Conservation (phyloP, 2,113 vertebrate species). For the Archocentrus centrarchus region DNA sequence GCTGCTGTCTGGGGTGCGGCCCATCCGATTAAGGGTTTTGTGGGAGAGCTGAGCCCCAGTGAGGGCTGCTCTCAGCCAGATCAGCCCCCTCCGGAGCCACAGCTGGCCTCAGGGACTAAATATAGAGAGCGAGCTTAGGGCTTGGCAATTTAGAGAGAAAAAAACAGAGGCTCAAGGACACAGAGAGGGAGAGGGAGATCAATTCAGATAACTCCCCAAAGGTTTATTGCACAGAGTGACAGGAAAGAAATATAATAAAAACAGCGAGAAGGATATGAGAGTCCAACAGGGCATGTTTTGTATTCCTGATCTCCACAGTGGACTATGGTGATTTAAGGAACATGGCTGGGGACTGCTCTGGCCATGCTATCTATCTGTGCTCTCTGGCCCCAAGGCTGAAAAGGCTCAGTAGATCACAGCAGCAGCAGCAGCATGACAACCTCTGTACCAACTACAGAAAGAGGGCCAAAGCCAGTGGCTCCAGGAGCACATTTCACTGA, state of each 20-base stretch:
- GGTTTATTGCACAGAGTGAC: constrained; percentile 21
- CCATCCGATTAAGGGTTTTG: constrained; percentile 52
- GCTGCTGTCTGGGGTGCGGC: constrained; percentile 58
- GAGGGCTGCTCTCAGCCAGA: constrained; percentile 36
- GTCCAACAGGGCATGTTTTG: constrained; percentile 17
- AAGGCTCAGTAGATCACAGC: constrained; percentile 7
- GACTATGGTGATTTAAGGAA: constrained; percentile 29
- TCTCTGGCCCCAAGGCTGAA: constrained; percentile 1
- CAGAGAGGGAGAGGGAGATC: constrained; percentile 3
- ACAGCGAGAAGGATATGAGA: background rate
- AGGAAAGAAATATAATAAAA: constrained; percentile 21
- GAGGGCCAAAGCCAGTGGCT: background rate
- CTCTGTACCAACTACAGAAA: background rate
- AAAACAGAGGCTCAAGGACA: constrained; percentile 11
- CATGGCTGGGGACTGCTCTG: background rate
- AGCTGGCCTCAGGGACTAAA: constrained; percentile 58
- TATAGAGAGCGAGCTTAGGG: constrained; percentile 39
- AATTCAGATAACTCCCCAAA: constrained; percentile 34
- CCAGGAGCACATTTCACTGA: background rate
- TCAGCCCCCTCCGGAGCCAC: constrained; percentile 38
- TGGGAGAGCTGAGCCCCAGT: constrained; percentile 30
- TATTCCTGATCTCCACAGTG: constrained; percentile 6
- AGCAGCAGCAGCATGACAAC: background rate
- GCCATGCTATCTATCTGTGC: constrained; percentile 8
- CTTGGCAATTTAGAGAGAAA: constrained; percentile 4